Evolutionary conservation across 2,888 invertebrate species (phyloP).

Genomic region (Calliphora vomitoria): DNA sequence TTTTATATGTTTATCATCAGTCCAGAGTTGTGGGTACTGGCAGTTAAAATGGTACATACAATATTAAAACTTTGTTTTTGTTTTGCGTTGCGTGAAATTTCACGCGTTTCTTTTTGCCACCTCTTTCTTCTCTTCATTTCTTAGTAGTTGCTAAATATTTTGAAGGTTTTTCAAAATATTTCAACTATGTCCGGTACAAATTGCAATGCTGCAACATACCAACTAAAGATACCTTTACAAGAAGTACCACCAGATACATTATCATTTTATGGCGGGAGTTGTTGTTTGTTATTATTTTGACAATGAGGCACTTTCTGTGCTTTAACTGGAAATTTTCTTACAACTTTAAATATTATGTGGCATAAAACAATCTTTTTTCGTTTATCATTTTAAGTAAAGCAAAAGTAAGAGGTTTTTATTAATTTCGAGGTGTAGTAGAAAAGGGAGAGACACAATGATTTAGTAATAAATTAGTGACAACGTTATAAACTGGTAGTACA

Average conservation of each 20-base stretch:
- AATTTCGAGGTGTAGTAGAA: neutral
- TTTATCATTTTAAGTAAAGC: conserved; percentile 12
- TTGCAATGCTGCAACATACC: conserved; percentile 37
- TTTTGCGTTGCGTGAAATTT: conserved; percentile 66
- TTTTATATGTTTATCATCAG: conserved; percentile 39
- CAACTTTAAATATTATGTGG: neutral
- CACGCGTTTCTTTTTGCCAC: conserved; percentile 62
- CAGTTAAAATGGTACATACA: neutral
- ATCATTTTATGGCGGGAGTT: conserved; percentile 59
- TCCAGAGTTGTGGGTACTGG: neutral
- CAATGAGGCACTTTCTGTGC: conserved; percentile 26
- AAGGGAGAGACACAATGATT: neutral
- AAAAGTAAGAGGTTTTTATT: conserved; percentile 8
- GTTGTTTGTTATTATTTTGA: conserved; percentile 51
- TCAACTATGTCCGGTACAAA: conserved; percentile 65
- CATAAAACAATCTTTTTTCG: conserved; percentile 5
- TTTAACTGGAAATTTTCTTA: conserved; percentile 35
- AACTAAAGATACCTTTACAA: neutral
- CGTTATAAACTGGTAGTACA: neutral
- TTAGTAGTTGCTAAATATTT: neutral
- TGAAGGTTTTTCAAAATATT: conserved; percentile 45
- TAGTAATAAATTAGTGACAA: conserved; percentile 20
- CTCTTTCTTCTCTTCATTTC: conserved; percentile 32
- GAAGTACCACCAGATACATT: neutral
- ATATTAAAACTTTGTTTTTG: conserved; percentile 39